A percentile compares a stretch with the other conserved stretches of the same genome.
Conservation (phyloP, 2,113 vertebrate species). For the Ploceus nigricollis region DNA sequence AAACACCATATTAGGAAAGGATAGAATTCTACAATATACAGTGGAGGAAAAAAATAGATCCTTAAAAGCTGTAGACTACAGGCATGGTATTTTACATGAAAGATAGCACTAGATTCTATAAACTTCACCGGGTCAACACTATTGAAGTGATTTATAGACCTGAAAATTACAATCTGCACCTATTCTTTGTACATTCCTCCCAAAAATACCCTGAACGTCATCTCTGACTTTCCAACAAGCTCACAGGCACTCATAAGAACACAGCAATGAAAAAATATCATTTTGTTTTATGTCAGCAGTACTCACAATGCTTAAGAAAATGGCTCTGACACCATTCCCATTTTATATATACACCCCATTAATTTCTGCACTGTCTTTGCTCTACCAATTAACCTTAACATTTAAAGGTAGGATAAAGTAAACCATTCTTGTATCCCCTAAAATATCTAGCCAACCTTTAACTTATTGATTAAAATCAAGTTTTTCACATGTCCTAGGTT, state of each 20-base stretch:
- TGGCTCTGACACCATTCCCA: not conserved
- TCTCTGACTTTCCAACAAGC: not conserved
- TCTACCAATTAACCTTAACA: not conserved
- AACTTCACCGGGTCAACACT: not conserved
- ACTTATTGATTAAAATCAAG: not conserved
- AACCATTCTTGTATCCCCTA: not conserved
- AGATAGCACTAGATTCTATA: not conserved
- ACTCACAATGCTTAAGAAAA: not conserved
- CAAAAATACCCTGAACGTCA: not conserved
- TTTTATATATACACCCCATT: not conserved
- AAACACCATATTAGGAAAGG: constrained; percentile 24
- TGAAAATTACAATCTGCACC: not conserved
- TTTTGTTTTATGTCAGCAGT: not conserved
- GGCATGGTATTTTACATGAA: not conserved
- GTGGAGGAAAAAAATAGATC: not conserved
- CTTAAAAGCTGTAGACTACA: not conserved
- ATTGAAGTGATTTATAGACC: not conserved
- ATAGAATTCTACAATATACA: not conserved
- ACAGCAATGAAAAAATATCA: constrained; percentile 1
- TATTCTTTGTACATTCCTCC: not conserved
- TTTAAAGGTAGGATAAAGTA: constrained; percentile 33
- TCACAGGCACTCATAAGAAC: not conserved
- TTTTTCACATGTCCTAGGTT: not conserved
- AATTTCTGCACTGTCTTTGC: not conserved
- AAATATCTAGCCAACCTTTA: constrained; percentile 7